Evolutionary conservation across 2,888 invertebrate species (phyloP).

Genomic region (Netelia inedita): DNA sequence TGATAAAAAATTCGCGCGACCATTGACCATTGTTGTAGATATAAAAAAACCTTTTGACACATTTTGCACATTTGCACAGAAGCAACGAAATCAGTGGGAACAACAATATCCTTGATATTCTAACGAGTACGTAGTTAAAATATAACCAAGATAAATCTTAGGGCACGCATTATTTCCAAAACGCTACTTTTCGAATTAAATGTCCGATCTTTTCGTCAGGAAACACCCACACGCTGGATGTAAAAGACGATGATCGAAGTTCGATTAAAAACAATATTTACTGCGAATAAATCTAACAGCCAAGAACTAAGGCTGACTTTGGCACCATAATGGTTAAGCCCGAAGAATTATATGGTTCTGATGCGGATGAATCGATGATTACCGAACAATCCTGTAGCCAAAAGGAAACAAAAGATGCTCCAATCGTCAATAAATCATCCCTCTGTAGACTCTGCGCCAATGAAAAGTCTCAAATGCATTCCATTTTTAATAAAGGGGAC

Average conservation of each 20-base stretch:
- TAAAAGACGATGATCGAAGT: neutral
- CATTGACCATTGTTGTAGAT: neutral
- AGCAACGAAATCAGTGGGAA: neutral
- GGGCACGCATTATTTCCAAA: neutral
- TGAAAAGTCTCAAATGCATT: slow-evolving; percentile 22
- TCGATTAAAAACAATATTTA: neutral
- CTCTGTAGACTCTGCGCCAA: slow-evolving; percentile 63
- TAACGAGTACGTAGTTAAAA: neutral
- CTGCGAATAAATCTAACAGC: neutral
- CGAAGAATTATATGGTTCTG: neutral
- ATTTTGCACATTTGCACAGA: neutral
- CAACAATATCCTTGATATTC: neutral
- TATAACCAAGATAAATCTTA: neutral
- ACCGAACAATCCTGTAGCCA: neutral
- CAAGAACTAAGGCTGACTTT: neutral
- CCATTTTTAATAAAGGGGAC: slow-evolving; percentile 28
- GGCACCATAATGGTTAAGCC: neutral
- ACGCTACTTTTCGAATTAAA: neutral
- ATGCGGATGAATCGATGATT: neutral
- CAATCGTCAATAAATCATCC: neutral
- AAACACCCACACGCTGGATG: neutral
- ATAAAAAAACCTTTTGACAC: neutral
- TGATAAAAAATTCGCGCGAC: neutral
- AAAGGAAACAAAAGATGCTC: neutral
- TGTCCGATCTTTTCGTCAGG: neutral